phyloP scores from a whole-genome alignment of 1,140 invertebrate genomes.

The Uloborus diversus region DNA sequence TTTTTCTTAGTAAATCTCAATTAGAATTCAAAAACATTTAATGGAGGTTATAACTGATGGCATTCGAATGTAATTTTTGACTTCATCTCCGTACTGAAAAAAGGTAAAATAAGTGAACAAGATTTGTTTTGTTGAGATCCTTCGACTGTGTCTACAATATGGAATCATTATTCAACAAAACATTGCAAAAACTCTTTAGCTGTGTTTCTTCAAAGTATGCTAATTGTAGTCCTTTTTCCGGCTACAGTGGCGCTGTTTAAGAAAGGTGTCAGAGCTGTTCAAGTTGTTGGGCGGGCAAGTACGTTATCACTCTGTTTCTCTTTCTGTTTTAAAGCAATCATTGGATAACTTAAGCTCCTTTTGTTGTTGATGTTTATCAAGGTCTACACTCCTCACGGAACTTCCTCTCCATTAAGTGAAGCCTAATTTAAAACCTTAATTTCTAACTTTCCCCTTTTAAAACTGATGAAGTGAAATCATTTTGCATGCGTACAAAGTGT shows the following conservation, averaged over 20 bases:
- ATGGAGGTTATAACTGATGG: too few relatives aligned
- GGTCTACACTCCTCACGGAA: background rate
- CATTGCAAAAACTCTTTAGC: slow-evolving; percentile 23
- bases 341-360: slow-evolving; percentile 33
- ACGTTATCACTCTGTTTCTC: slow-evolving; percentile 76
- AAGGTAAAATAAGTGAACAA: too few relatives aligned
- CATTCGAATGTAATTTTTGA: too few relatives aligned
- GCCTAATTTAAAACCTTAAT: too few relatives aligned
- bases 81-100: too few relatives aligned
- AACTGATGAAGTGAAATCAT: too few relatives aligned
- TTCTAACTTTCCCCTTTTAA: too few relatives aligned
- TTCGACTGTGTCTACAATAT: slow-evolving; percentile 11
- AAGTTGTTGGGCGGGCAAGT: slow-evolving; percentile 97
- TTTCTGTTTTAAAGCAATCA: slow-evolving; percentile 33
- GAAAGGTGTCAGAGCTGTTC: slow-evolving; percentile 98
- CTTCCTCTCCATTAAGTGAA: too few relatives aligned
- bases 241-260: slow-evolving; percentile 96
- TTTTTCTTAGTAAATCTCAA: too few relatives aligned
- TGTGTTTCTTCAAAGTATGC: slow-evolving; percentile 6
- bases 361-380: slow-evolving; percentile 29
- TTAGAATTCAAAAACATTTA: too few relatives aligned
- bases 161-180: too few relatives aligned
- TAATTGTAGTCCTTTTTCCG: slow-evolving; percentile 51
- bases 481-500: too few relatives aligned
- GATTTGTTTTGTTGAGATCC: slow-evolving; percentile 16